A percentile compares a stretch with the other conserved stretches of the same genome.
Conservation (phyloP, 2,113 vertebrate species). For the Nothocercus nigrocapillus region DNA sequence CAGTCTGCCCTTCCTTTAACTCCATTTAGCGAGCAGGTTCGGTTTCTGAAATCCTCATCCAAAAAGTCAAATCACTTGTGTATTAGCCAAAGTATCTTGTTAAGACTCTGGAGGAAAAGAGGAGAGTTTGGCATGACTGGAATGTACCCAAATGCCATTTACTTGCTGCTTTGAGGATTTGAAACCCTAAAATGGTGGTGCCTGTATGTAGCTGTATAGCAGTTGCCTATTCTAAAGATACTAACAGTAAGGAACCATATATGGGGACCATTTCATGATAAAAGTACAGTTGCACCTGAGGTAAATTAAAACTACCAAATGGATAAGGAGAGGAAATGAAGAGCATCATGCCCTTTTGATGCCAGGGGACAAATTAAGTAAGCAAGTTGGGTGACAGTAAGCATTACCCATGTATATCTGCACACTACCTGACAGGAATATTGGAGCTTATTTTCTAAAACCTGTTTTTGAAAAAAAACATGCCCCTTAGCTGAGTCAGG, state of each 20-base stretch:
- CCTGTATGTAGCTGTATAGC: not conserved
- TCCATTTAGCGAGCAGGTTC: not conserved
- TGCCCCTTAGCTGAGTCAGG: not conserved
- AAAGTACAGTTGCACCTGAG: not conserved
- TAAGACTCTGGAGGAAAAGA: not conserved
- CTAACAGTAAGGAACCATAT: not conserved
- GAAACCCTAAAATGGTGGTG: accelerated
- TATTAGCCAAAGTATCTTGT: not conserved
- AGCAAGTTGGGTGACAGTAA: not conserved
- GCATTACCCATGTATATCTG: not conserved
- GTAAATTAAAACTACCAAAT: not conserved
- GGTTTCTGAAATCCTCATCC: not conserved
- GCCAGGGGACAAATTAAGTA: not conserved
- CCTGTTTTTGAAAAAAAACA: not conserved
- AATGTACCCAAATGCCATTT: not conserved
- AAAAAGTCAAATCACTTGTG: not conserved
- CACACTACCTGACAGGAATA: not conserved
- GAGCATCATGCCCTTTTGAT: not conserved
- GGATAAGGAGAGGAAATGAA: not conserved
- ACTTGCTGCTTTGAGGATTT: not conserved
- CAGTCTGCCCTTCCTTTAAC: not conserved
- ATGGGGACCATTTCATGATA: not conserved
- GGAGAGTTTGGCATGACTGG: not conserved
- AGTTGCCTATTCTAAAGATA: not conserved
- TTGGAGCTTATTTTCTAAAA: not conserved